Base-by-base conservation (phyloP, 1,140 invertebrate species). In the Drosophila bocqueti region DNA sequence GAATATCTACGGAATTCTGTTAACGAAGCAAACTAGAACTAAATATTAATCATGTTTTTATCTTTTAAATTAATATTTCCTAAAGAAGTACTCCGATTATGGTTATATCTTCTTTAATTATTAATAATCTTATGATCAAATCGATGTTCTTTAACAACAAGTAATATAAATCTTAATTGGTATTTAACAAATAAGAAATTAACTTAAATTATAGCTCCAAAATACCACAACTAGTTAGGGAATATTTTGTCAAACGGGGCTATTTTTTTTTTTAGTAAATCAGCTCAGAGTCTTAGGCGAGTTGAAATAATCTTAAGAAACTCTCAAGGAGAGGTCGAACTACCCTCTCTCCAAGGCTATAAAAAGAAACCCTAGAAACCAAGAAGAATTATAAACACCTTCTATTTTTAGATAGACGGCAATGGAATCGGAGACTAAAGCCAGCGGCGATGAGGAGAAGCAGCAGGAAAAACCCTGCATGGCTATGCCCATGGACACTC, bases 371-470 rank as follows among this genome's bases (percentile, higher is more conserved):
- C 71, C 55, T 43, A 36, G n/a, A 24, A 45, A 16, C 16, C n/a
- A 31, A 73, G 24, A 38, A 18, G 29, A 11, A 40, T 40, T 55
- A 16, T 73, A 73, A 73, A 72, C 69, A 73, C 10, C 4, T 38
- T 36, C 15, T 73, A 73, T 61, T 73, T 73, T 61, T 73, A 61
- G 71, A 73, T 47, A 40, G 16, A 67, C 59, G 60, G 63, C 62
- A 81, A 90, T 90, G 85, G 86, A 89, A 57, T 79, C 86, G 65
- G 91, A 78, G 58, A 60, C 64, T 24, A 78, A 78, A 69, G 64
- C 75, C 59, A 63, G 46, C 42, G 76, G 57, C 60, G 66, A 57
- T 57, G 54, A 57, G 36, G 54, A 76, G 34, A 58, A 81, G 29
- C 79, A 67, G 61, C 50, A 62, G 46, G 58, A 54, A 29, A 62